These are phyloP conservation scores for Athalia rosae DNA, from an alignment of 2,888 invertebrate genomes.

Conservation along the genomic window DNA sequence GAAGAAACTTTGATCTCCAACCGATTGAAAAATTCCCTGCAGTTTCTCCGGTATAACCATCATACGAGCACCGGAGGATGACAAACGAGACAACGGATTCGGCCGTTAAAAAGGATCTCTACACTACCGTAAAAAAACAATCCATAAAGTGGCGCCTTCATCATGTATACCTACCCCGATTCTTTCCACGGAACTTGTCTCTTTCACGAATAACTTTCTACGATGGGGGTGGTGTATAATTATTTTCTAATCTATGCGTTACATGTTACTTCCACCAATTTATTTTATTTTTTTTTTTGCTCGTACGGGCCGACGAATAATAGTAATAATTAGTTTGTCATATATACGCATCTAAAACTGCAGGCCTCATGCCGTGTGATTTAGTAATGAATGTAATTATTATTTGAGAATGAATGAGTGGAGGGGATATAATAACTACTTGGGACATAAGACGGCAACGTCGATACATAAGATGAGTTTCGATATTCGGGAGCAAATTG, in stretches of 20 bases:
- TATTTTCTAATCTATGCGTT: not conserved
- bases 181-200: too few relatives aligned
- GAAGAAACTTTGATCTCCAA: not conserved
- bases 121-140: not conserved
- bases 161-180: not conserved
- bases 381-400: conserved; percentile 57
- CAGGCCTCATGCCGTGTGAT: conserved; percentile 53
- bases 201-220: not conserved
- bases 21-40: not conserved
- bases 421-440: conserved; percentile 51
- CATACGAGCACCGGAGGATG: too few relatives aligned
- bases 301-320: not conserved
- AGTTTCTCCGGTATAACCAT: not conserved
- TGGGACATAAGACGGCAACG: conserved; percentile 42
- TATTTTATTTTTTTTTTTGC: not conserved
- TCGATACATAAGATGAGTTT: conserved; percentile 49
- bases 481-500: conserved; percentile 50
- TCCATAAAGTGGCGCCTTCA: conserved; percentile 5
- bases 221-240: not conserved
- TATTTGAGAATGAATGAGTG: conserved; percentile 42
- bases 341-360: conserved; percentile 44
- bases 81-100: not conserved
- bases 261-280: not conserved
- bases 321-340: conserved; percentile 21
- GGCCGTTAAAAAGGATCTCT: conserved; percentile 12